Conservation (phyloP, 2,113 vertebrate species). For the Gobiocypris rarus region DNA sequence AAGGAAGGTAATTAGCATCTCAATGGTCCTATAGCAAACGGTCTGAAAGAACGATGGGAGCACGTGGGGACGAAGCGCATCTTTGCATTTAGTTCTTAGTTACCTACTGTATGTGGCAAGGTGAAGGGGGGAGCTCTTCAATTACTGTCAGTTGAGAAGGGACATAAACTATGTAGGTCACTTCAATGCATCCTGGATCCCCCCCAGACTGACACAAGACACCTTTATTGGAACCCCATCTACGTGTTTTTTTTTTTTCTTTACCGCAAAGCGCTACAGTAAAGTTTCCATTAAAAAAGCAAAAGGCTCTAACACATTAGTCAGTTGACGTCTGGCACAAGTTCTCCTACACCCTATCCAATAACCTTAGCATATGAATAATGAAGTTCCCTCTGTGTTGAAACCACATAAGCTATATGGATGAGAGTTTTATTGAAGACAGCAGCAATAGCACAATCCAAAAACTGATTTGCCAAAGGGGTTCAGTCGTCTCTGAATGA, state of each 20-base stretch:
- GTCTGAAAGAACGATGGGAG: neutral
- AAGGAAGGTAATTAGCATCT: conserved; percentile 18
- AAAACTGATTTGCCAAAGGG: neutral
- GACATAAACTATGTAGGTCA: conserved; percentile 59
- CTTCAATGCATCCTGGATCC: conserved; percentile 48
- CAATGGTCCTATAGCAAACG: neutral
- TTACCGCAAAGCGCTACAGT: conserved; percentile 12
- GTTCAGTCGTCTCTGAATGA: conserved; percentile 8
- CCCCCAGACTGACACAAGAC: conserved; percentile 49
- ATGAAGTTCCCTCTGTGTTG: conserved; percentile 6
- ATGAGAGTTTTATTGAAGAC: conserved; percentile 42
- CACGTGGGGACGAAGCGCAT: conserved; percentile 36
- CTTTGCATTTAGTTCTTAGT: conserved; percentile 43
- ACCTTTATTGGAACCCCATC: conserved; percentile 48
- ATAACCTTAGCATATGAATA: conserved; percentile 36
- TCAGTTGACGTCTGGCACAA: conserved; percentile 40
- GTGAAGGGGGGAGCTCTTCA: conserved; percentile 47
- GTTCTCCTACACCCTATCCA: conserved; percentile 19
- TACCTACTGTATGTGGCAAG: conserved; percentile 45
- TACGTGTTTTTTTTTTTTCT: conserved; percentile 24
- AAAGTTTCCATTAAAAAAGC: conserved; percentile 46
- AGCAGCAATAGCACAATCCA: conserved; percentile 32
- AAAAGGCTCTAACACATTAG: conserved; percentile 46
- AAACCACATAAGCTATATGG: conserved; percentile 34
- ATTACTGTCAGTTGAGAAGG: conserved; percentile 56